A percentile compares a stretch with the other conserved stretches of the same genome.
Evolutionary conservation across 2,113 vertebrate genomes (phyloP).

Genomic region (Phasianus colchicus): DNA sequence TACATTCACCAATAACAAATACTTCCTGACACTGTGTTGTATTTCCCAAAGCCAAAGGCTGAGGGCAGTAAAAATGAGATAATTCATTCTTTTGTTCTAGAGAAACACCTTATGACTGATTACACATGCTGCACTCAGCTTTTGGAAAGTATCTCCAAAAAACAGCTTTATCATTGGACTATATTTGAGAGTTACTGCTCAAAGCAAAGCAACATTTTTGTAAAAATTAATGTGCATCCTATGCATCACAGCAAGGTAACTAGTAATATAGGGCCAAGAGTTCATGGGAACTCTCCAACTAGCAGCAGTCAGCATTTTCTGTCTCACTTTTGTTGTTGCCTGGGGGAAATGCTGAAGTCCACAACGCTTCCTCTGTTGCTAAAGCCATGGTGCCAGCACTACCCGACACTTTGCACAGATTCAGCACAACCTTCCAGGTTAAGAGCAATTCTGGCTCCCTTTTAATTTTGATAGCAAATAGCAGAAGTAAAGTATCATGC

Average conservation of each 20-base stretch:
- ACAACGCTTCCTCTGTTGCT: neutral
- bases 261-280: neutral
- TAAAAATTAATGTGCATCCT: neutral
- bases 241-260: neutral
- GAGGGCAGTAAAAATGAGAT: neutral
- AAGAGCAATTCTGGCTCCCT: neutral
- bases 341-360: neutral
- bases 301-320: neutral
- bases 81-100: neutral
- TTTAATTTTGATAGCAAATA: neutral
- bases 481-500: neutral
- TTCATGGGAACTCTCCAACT: neutral
- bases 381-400: neutral
- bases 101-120: neutral
- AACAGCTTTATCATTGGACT: neutral
- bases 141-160: neutral
- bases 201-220: neutral
- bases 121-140: neutral
- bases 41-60: neutral
- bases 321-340: neutral
- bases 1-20: neutral
- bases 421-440: neutral
- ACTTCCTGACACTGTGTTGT: neutral
- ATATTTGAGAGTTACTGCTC: neutral
- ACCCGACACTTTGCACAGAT: rapidly evolving